Evolutionary conservation across 2,888 invertebrate species (phyloP), one percentile per base, ranked within the genome.

Genomic region (Chloroclystis v-ata): DNA sequence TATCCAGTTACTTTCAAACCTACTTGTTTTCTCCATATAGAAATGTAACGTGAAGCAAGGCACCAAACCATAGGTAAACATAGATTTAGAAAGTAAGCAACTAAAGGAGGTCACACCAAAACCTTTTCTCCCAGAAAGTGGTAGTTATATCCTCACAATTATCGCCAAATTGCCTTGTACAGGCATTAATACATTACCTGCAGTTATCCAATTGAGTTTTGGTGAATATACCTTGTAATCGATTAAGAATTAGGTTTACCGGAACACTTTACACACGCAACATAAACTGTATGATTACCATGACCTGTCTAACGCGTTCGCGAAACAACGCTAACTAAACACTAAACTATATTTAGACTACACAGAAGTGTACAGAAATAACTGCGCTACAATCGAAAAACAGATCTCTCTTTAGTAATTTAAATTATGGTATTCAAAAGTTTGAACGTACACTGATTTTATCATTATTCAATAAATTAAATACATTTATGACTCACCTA

Each of bases 381-480:
- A 56, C 55, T n/a, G n/a, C 59, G 54, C 55, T 59, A 54, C 45
- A 40, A 62, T 63, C 61, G 40, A 48, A 59, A 43, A 37, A 54
- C 46, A 56, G 63, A 74, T 67, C 62, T 65, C 63, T 59, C 57
- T 61, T 66, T 65, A 63, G 44, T 65, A 67, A 73, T 72, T 72
- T 59, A 71, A 72, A 74, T 69, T 43, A 29, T 25, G 43, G 53
- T 56, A 60, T 54, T 61, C 59, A 65, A 62, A 5, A 14, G 35
- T 47, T 39, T 38, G 29, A 7, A 28, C 20, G 20, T 20, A 12
- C 5, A n/a, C n/a, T 16, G 26, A 47, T 50, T 57, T 58, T 58
- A 52, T 50, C 49, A 57, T 58, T 58, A 52, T 50, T 52, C 48
- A 32, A 13, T 9, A 35, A 9, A 41, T 13, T 11, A 16, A 30